Conservation (phyloP, 2,113 vertebrate species). For the Elachura formosa region DNA sequence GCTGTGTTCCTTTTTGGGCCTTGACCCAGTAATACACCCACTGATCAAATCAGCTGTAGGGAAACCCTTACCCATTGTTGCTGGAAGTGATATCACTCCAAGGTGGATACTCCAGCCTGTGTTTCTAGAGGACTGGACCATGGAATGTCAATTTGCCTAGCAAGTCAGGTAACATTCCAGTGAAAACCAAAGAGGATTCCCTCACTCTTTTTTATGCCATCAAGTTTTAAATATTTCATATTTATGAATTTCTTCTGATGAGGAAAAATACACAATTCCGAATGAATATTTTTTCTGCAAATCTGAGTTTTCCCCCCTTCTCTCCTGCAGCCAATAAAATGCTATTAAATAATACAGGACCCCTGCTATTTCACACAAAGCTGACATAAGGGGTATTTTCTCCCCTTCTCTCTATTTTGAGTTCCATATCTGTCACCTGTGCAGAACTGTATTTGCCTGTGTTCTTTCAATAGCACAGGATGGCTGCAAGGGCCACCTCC, state of each 20-base stretch:
- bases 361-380: background rate
- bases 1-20: background rate
- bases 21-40: background rate
- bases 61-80: background rate
- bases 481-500: background rate
- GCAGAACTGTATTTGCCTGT: background rate
- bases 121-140: background rate
- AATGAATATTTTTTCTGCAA: background rate
- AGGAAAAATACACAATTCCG: background rate
- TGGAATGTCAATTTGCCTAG: background rate
- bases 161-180: accelerated
- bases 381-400: background rate
- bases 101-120: background rate
- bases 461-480: background rate
- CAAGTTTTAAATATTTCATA: background rate
- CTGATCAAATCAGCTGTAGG: background rate
- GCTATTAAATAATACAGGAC: background rate
- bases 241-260: background rate
- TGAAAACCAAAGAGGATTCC: background rate
- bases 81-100: background rate
- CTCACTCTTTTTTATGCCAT: background rate
- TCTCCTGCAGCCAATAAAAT: background rate
- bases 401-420: background rate
- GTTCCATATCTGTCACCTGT: background rate
- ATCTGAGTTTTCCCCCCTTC: background rate